These are phyloP conservation scores for Drosophila dunni DNA, from an alignment of 1,140 invertebrate species.

Conservation along the genomic window DNA sequence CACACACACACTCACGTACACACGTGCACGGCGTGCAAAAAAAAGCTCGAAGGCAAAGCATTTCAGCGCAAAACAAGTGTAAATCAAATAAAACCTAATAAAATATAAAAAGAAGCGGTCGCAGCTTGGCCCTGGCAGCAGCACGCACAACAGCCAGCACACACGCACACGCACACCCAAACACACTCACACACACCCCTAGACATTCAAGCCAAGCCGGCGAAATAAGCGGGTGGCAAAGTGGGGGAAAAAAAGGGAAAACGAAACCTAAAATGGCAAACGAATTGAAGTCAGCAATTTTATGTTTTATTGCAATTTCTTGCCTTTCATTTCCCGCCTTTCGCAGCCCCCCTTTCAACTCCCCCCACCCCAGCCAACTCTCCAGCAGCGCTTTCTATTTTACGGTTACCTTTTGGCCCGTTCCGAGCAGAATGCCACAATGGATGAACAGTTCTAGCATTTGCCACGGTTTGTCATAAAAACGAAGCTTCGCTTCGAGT, in stretches of 20 bases:
- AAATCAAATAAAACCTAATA: constrained; percentile 83
- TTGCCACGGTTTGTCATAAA: constrained; percentile 52
- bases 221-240: constrained; percentile 13
- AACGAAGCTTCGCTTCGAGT: neutral
- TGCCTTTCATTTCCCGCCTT: constrained; percentile 56
- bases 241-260: constrained; percentile 18
- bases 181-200: constrained; percentile 3
- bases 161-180: constrained; percentile 15
- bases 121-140: constrained; percentile 59
- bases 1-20: neutral
- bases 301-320: constrained; percentile 83
- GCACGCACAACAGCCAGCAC: constrained; percentile 27
- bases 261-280: constrained; percentile 79
- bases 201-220: constrained; percentile 44
- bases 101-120: constrained; percentile 70
- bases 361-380: neutral
- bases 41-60: constrained; percentile 54
- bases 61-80: constrained; percentile 81
- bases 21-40: neutral
- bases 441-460: constrained; percentile 18
- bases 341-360: neutral
- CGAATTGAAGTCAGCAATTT: constrained; percentile 82
- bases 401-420: constrained; percentile 29
- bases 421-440: constrained; percentile 1
- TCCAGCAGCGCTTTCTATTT: constrained; percentile 48